Base-by-base conservation (phyloP, 30 jellyfish, hydroid and myxozoan genomes). In the Clytia hemisphaerica region DNA sequence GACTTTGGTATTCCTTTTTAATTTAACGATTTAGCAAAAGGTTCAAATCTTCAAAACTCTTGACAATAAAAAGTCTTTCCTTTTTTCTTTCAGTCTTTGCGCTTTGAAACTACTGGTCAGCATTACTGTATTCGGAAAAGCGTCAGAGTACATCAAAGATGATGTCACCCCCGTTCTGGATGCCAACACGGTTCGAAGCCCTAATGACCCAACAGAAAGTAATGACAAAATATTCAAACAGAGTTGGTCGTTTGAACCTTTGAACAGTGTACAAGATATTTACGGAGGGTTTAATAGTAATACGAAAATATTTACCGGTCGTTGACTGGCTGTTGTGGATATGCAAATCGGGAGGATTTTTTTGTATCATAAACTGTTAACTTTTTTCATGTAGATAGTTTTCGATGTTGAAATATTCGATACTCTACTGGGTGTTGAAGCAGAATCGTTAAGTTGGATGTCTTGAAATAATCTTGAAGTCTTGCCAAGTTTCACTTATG, bases 41-140 rank as follows among this genome's bases (percentile, higher is more conserved):
- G n/a, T n/a, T n/a, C n/a, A n/a, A n/a, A n/a, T n/a, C 1, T n/a
- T n/a, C 7, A 28, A 32, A 27, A 62, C 73, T 31, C 10, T 60
- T 6, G 61, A 6, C 37, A 22, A 21, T 45, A 42, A 10, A 1
- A 7, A 16, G 12, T 78, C 1, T 27, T 1, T 28, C 9, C 24
- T 37, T 16, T 34, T 68, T 24, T 3, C 38, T 75, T 70, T n/a
- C 65, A 86, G 96, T 55, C 58, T 86, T 9, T 78, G 96, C 60
- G 96, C 96, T 42, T 30, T 86, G 49, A 86, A 86, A 67, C 34
- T 86, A 35, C 64, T 86, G 7, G 85, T 86, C 44, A 79, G 96
- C 68, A 72, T 86, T 2, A 91, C 72, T 45, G 74, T 86, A 48
- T 76, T 78, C 35, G 96, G 96, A 4, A 78, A 86, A 59, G 93